Conservation (phyloP, 1,140 invertebrate genomes). For the Drosophila aff. region DNA sequence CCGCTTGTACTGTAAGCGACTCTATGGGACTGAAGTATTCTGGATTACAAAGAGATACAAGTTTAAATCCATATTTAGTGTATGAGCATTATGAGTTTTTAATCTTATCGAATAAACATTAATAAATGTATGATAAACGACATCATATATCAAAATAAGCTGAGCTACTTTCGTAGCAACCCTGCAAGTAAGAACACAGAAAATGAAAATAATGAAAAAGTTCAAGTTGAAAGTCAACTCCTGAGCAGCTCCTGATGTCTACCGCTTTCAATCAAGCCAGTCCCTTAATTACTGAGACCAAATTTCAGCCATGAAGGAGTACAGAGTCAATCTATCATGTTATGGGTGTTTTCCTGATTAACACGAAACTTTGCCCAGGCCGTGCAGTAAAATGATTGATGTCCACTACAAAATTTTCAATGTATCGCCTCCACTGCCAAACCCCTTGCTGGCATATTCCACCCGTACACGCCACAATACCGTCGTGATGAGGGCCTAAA, state of each 20-base stretch:
- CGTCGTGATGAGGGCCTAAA: constrained; percentile 19
- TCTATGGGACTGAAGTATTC: background rate
- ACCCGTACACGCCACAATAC: background rate
- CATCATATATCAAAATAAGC: background rate
- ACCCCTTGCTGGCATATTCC: background rate
- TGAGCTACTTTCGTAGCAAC: background rate
- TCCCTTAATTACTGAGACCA: constrained; percentile 34
- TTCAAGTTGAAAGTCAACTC: constrained; percentile 12
- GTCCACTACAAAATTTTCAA: constrained; percentile 52
- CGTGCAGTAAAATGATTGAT: constrained; percentile 51
- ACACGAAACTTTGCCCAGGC: constrained; percentile 34
- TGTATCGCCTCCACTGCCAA: constrained; percentile 21
- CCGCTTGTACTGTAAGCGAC: background rate
- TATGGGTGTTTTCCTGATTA: constrained; percentile 45
- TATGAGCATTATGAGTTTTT: background rate
- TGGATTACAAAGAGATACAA: background rate
- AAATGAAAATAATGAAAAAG: background rate
- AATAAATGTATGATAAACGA: background rate
- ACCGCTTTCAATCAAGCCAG: constrained; percentile 11
- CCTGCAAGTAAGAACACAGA: background rate
- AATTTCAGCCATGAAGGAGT: constrained; percentile 27
- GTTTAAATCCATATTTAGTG: background rate
- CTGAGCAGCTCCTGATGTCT: constrained; percentile 5
- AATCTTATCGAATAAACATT: background rate
- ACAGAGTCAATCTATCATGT: constrained; percentile 42